A percentile compares a stretch with the other conserved stretches of the same genome.
Conservation (phyloP, 2,888 invertebrate genomes). For the Nomada fabriciana region DNA sequence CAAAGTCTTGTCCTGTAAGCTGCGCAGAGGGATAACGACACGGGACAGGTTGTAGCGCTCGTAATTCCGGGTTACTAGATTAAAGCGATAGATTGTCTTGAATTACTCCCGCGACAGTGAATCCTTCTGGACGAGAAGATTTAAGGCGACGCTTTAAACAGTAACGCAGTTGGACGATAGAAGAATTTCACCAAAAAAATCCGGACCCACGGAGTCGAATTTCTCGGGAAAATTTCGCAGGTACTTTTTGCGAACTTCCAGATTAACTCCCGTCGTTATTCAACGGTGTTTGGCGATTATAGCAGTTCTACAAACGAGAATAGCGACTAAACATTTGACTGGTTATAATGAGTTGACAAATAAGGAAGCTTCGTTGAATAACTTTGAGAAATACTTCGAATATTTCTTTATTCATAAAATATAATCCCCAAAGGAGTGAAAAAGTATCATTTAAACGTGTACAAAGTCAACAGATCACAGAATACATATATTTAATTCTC, state of each 20-base stretch:
- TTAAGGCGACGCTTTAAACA: conserved; percentile 49
- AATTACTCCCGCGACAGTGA: conserved; percentile 50
- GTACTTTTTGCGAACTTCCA: conserved; percentile 28
- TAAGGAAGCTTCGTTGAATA: no score
- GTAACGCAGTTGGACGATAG: conserved; percentile 28
- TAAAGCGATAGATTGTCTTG: conserved; percentile 52
- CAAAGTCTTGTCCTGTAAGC: not conserved
- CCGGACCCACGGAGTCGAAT: conserved; percentile 17
- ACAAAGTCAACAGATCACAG: no score
- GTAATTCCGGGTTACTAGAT: conserved; percentile 44
- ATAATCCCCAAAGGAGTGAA: no score
- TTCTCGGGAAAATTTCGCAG: conserved; percentile 29
- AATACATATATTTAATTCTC: no score
- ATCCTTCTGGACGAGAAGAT: conserved; percentile 36
- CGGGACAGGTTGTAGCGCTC: not conserved
- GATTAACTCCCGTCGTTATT: conserved; percentile 49
- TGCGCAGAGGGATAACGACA: not conserved
- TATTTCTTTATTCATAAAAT: no score
- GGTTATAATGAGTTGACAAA: no score
- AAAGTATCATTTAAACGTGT: no score
- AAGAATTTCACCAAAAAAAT: conserved; percentile 44
- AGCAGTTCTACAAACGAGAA: no score
- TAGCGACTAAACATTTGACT: no score
- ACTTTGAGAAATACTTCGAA: no score
- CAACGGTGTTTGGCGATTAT: conserved; percentile 1